These are phyloP conservation scores for Morelia viridis DNA, from an alignment of 2,797 vertebrate species.

Conservation along the genomic window DNA sequence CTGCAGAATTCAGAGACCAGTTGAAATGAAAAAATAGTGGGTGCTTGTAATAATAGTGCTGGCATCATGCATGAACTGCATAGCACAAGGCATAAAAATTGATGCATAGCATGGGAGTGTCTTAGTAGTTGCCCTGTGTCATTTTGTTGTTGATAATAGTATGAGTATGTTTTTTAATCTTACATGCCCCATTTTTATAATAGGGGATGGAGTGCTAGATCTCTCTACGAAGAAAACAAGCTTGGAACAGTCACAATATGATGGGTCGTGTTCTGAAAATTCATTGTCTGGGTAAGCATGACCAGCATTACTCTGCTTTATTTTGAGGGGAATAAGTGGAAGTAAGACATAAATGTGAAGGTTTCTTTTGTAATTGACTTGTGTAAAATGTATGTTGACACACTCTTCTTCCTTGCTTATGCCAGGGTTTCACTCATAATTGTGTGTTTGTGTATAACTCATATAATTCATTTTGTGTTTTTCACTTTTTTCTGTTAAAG, in stretches of 20 bases:
- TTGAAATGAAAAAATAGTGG: background rate
- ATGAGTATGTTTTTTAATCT: background rate
- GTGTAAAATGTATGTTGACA: constrained; percentile 65
- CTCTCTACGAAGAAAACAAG: constrained; percentile 91
- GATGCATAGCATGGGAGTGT: background rate
- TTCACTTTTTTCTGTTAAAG: constrained; percentile 79
- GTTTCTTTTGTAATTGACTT: constrained; percentile 61
- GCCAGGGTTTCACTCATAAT: constrained; percentile 73
- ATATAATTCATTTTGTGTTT: constrained; percentile 74
- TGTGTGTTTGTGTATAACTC: constrained; percentile 76
- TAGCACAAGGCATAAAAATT: background rate
- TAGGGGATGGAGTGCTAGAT: constrained; percentile 93
- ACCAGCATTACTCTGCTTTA: constrained; percentile 60
- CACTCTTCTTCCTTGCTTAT: constrained; percentile 66
- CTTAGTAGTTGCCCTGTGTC: background rate
- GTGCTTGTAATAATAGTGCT: background rate
- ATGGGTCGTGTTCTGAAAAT: constrained; percentile 80
- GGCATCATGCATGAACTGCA: background rate
- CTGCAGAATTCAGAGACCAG: background rate
- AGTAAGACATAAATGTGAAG: constrained; percentile 54
- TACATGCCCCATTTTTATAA: constrained; percentile 53
- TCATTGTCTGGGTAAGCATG: constrained; percentile 89
- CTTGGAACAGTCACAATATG: constrained; percentile 79
- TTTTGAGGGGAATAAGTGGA: constrained; percentile 48
- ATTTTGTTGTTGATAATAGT: background rate